phyloP scores from a whole-genome alignment of 2,113 vertebrate species.

The Hystrix cristata region DNA sequence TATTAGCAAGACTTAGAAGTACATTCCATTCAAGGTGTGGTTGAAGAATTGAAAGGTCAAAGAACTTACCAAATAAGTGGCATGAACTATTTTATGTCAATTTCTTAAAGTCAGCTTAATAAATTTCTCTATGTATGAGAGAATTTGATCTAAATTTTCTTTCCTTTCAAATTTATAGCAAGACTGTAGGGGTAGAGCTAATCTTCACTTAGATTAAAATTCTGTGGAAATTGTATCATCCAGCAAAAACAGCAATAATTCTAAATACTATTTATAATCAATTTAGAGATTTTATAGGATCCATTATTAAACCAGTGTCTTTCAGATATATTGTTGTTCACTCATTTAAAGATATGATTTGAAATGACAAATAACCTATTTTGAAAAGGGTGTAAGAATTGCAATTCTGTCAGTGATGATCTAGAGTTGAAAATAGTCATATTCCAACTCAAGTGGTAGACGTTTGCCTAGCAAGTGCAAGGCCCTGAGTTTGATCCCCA shows the following conservation, averaged over 20 bases:
- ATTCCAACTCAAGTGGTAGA: background rate
- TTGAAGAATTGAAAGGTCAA: background rate
- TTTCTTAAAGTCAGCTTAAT: background rate
- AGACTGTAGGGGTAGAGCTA: background rate
- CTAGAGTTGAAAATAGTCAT: background rate
- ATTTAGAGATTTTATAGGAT: background rate
- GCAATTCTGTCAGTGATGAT: background rate
- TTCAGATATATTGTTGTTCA: background rate
- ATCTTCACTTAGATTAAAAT: background rate
- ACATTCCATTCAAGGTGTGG: background rate
- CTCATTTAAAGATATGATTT: background rate
- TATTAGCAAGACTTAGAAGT: background rate
- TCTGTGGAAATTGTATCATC: background rate
- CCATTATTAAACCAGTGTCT: background rate
- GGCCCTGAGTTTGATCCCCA: no score
- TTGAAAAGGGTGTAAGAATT: background rate
- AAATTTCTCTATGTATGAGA: background rate
- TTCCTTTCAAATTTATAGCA: slow-evolving; percentile 1
- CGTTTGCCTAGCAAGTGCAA: no score
- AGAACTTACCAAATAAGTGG: background rate
- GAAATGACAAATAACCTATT: background rate
- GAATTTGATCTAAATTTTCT: background rate
- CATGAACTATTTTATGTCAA: background rate
- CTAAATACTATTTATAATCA: background rate
- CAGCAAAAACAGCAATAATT: background rate